Evolutionary conservation across 2,113 vertebrate species (phyloP).

Genomic region (Microcebus tavaratra): DNA sequence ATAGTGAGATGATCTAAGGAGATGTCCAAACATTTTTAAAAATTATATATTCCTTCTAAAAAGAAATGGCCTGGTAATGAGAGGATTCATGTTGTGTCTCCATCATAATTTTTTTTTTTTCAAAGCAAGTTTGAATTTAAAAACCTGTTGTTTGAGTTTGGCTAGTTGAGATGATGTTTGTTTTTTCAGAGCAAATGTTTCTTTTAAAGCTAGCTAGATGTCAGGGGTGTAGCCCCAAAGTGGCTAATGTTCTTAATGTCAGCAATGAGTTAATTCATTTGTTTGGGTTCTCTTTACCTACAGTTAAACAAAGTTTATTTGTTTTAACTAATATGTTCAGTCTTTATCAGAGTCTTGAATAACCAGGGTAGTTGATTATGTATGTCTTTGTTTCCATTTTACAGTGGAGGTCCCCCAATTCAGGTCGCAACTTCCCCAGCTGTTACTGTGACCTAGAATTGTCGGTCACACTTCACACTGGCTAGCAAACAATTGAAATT

Average conservation of each 20-base stretch:
- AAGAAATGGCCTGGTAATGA: neutral
- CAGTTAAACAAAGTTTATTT: slow-evolving; percentile 17
- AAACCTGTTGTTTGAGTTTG: neutral
- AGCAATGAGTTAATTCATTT: neutral
- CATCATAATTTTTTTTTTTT: neutral
- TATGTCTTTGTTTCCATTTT: neutral
- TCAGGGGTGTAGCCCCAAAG: neutral
- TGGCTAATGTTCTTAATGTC: neutral
- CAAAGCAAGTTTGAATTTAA: neutral
- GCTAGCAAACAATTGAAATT: neutral
- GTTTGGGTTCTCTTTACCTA: slow-evolving; percentile 18
- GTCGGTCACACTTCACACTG: neutral
- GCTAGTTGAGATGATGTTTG: neutral
- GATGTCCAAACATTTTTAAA: neutral
- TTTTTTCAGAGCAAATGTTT: neutral
- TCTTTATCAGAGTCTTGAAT: slow-evolving; percentile 12
- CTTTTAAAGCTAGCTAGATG: neutral
- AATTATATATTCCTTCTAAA: slow-evolving; percentile 34
- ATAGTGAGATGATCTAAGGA: neutral
- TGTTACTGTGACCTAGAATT: neutral
- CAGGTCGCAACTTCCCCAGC: neutral
- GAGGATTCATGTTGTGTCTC: neutral
- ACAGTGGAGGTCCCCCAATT: neutral
- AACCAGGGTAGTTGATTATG: neutral
- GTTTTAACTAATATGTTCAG: neutral